Base-by-base conservation (phyloP, 23 tunicate genomes). In the Oikopleura albicans region DNA sequence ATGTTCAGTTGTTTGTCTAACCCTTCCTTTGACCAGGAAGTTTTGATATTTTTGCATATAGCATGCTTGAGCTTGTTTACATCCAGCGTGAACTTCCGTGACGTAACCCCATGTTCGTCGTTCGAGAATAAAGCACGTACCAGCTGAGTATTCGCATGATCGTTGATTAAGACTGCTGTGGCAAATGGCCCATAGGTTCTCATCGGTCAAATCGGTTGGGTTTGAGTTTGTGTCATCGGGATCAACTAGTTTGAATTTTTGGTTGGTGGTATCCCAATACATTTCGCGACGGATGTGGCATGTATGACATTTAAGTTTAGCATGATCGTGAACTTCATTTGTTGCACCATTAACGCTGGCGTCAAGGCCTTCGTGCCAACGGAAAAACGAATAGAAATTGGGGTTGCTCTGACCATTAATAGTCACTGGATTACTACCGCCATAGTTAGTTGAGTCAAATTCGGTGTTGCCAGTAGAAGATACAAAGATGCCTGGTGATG, bases 41-140 rank as follows among this genome's bases (percentile, higher is more conserved):
- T 71, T 71, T 29, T 71, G 79, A 29, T 71, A 71, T 37, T 71
- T 71, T 71, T 71, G 79, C 79, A 71, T 71, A 37, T 71, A 71
- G 37, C 79, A 71, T 22, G 79, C 79, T 29, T 49, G 63, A 49
- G 79, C 79, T 31, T 71, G 79, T 71, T 71, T 71, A 37, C 79
- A 71, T 27, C 79, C 79, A 16, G 79, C 79, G 28, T 37, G 79
- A 4, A 71, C 79, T 71, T 71, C 37, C 37, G 79, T 71, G 34
- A 71, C 79, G 37, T 71, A 71, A 29, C 79, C 79, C 79, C 79
- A 71, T 2, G 79, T 71, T 16, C 79, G 33, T 71, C 79, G 27
- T 71, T 71, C 79, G 28, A 22, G 37, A 37, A 71, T 31, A 71
- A 71, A 71, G 37, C 79, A 71, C 4, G 37, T 31, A 29, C 79